These are phyloP conservation scores for Aphidius colemani DNA, from an alignment of 2,888 invertebrate genomes.

Conservation along the genomic window DNA sequence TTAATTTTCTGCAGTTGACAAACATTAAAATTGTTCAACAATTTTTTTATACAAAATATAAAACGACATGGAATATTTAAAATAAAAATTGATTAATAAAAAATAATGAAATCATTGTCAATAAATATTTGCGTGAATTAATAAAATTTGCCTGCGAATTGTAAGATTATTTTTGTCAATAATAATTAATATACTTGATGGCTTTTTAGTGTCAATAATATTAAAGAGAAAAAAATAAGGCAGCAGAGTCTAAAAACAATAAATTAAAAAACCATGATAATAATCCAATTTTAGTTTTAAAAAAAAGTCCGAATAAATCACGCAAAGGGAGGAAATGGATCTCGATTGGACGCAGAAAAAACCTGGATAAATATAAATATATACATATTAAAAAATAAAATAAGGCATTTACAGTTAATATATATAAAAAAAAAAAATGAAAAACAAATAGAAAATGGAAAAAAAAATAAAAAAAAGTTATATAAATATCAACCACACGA, in stretches of 20 bases:
- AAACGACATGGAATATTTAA: too few relatives aligned
- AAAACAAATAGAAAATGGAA: conserved; percentile 18
- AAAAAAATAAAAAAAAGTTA: conserved; percentile 29
- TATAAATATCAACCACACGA: conserved; percentile 30
- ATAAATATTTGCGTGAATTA: not conserved
- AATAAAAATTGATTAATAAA: too few relatives aligned
- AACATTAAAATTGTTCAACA: too few relatives aligned
- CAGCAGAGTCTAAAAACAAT: too few relatives aligned
- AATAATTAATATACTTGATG: not conserved
- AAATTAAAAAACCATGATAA: conserved; percentile 3
- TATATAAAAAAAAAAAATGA: conserved; percentile 14
- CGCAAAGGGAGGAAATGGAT: too few relatives aligned
- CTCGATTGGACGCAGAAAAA: not conserved
- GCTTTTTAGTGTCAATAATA: not conserved
- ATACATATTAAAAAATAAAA: conserved; percentile 12
- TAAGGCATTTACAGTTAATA: not conserved
- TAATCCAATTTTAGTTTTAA: not conserved
- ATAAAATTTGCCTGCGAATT: conserved; percentile 12
- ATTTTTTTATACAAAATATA: too few relatives aligned
- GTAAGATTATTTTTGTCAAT: conserved; percentile 9
- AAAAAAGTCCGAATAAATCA: not conserved
- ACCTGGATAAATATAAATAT: conserved; percentile 24
- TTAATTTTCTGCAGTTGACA: too few relatives aligned
- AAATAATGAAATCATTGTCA: too few relatives aligned
- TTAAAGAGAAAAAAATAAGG: too few relatives aligned